Evolutionary conservation across 2,113 vertebrate species (phyloP).

Genomic region (Synodontis membranacea): DNA sequence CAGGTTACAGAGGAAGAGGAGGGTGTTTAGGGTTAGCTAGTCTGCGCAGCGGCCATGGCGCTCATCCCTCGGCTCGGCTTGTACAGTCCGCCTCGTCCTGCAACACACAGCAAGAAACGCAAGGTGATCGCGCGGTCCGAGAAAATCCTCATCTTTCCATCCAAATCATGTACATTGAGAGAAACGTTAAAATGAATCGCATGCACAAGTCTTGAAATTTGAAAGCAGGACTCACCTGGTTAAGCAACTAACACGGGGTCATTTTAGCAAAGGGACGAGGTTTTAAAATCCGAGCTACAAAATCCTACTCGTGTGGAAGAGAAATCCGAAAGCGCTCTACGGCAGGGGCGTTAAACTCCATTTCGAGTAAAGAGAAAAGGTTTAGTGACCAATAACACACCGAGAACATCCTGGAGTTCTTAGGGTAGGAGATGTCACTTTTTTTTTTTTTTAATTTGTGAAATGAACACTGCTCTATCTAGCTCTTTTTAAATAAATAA

Average conservation of each 20-base stretch:
- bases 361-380: not conserved
- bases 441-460: no score
- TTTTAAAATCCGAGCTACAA: not conserved
- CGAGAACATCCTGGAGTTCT: no score
- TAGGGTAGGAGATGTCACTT: no score
- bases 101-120: constrained; percentile 39
- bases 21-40: constrained; percentile 39
- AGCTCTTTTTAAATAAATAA: no score
- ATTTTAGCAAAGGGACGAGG: not conserved
- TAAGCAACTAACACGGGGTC: not conserved
- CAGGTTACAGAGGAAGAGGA: not conserved
- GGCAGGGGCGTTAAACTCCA: not conserved
- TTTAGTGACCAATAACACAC: no score
- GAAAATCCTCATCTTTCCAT: not conserved
- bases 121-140: not conserved
- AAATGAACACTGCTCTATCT: no score
- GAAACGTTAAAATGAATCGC: not conserved
- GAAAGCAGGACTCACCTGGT: constrained; percentile 29
- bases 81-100: constrained; percentile 53
- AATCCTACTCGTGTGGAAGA: not conserved
- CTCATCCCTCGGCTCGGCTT: constrained; percentile 49
- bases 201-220: not conserved
- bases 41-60: constrained; percentile 38
- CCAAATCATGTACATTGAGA: not conserved
- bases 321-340: not conserved